A percentile compares a stretch with the other conserved stretches of the same genome.
phyloP scores from a whole-genome alignment of 1,140 invertebrate species.

The Triops longicaudatus region DNA sequence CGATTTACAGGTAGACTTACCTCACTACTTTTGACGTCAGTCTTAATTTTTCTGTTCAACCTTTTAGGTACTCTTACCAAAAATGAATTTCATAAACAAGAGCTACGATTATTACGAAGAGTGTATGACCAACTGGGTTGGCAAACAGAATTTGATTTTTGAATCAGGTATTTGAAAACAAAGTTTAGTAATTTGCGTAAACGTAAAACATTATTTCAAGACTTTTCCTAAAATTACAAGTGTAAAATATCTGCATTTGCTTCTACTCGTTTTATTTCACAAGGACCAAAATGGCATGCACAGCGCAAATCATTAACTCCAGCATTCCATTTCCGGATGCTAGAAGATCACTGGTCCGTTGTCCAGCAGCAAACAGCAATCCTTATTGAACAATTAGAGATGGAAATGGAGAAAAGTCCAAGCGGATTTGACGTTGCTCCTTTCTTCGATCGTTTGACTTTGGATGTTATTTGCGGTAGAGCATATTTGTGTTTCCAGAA shows the following conservation, averaged over 20 bases:
- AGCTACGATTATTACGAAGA: neutral
- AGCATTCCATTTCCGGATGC: conserved; percentile 55
- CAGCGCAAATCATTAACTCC: conserved; percentile 53
- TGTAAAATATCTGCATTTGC: neutral
- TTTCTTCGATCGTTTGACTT: no score
- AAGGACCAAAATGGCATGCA: conserved; percentile 45
- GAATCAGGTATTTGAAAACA: neutral
- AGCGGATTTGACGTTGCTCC: no score
- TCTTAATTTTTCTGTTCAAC: neutral
- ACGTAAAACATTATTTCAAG: neutral
- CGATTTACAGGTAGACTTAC: neutral
- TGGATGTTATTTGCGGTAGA: no score
- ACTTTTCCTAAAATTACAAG: neutral
- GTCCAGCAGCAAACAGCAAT: neutral
- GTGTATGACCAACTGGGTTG: neutral
- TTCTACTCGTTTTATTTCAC: no score
- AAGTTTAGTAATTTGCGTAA: neutral
- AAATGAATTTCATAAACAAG: neutral
- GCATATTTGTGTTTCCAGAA: no score
- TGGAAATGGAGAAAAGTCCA: no score
- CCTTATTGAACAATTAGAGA: neutral
- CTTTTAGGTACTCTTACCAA: neutral
- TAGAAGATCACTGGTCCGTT: conserved; percentile 36
- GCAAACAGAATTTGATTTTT: neutral
- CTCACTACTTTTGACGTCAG: neutral